phyloP scores from a whole-genome alignment of 2,113 vertebrate genomes.

The Embiotoca jacksoni region DNA sequence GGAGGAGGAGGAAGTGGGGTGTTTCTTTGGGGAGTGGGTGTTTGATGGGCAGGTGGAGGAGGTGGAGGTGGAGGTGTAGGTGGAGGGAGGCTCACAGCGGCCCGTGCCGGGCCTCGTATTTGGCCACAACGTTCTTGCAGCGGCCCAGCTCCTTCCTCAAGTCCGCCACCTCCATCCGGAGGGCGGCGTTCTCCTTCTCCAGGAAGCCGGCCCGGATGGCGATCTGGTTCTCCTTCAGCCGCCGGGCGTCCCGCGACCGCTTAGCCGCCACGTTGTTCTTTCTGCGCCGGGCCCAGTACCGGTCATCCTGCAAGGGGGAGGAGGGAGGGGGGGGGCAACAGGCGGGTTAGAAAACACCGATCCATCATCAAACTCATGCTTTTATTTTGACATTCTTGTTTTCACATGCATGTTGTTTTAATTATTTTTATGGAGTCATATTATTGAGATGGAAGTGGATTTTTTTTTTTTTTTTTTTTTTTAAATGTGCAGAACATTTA shows the following conservation, averaged over 20 bases:
- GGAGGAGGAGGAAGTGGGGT: background rate
- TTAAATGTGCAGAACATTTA: too few relatives aligned
- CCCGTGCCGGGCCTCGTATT: constrained; percentile 94
- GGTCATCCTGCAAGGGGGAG: constrained; percentile 89
- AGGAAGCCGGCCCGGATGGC: constrained; percentile 96
- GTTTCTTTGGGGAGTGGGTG: background rate
- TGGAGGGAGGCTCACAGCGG: constrained; percentile 86
- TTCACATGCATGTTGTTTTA: too few relatives aligned
- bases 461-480: too few relatives aligned
- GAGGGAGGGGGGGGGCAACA: background rate
- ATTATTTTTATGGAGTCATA: too few relatives aligned
- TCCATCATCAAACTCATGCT: too few relatives aligned
- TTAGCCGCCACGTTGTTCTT: constrained; percentile 99
- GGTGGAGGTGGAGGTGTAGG: background rate
- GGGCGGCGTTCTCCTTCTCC: constrained; percentile 97
- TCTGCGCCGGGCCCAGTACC: constrained; percentile 97
- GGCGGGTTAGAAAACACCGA: background rate
- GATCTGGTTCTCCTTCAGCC: constrained; percentile 99
- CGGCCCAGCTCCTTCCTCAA: constrained; percentile 95
- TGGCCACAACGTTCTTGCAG: constrained; percentile 94
- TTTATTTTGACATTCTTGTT: too few relatives aligned
- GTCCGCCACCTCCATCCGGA: constrained; percentile 95
- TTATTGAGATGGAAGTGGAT: too few relatives aligned
- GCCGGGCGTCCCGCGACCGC: constrained; percentile 93
- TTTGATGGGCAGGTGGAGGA: background rate